Evolutionary conservation across 2,113 vertebrate genomes (phyloP), one percentile per base, ranked within the genome.

Genomic region (Sarotherodon lohbergeri): DNA sequence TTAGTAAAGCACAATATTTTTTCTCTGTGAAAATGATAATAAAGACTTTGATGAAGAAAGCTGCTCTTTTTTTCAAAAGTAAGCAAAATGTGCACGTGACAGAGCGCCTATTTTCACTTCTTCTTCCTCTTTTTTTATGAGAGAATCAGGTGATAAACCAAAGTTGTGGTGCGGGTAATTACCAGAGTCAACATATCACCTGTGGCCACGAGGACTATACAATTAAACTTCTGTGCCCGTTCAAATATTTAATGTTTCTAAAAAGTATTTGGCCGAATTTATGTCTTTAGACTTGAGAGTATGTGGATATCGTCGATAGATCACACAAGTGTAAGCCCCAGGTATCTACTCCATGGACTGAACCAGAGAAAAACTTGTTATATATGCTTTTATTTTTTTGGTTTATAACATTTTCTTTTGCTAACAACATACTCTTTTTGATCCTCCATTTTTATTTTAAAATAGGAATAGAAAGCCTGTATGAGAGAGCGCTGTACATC

Each of bases 401-500:
- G 10, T 7, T 34, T 12, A 8, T 14, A 8, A 2, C 9, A 3
- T 57, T n/a, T 84, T 34, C 34, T 9, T 9, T 10, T 27, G 1
- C n/a, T 89, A 50, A 90, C 22, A 9, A 59, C 19, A 57, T 5
- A 32, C 10, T 8, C 4, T 48, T 43, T 83, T 34, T 29, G 2
- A n/a, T 4, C 1, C 43, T 3, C n/a, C 10, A 27, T 27, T 80
- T 19, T 52, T 56, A 59, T 27, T 27, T 16, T 27, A 0, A 1
- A 91, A 3, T 95, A 99, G 99, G 98, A 97, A 97, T 98, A 96
- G 99, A 99, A 63, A 98, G 97, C 97, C 97, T 99, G 95, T 99
- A 98, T 93, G 99, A 99, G 95, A 97, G 99, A 94, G 97, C 99
- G 16, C 96, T 99, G 92, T 98, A 98, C 96, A 98, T 99, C 94